Evolutionary conservation across 2,797 vertebrate species (phyloP), one percentile per base, ranked within the genome.

Genomic region (Euthynnus affinis): DNA sequence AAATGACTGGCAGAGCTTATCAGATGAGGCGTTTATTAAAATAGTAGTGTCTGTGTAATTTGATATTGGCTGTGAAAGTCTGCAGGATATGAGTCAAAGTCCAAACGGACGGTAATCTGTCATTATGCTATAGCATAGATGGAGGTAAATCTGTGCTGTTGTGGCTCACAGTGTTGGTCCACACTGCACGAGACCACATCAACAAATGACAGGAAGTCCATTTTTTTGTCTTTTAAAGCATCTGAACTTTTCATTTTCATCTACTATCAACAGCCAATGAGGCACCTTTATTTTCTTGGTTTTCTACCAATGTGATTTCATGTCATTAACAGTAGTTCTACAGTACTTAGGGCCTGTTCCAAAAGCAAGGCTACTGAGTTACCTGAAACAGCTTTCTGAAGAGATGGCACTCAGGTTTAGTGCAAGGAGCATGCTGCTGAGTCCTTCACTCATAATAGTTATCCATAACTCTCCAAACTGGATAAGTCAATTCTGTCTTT

Each of bases 11-110:
- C 56, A 63, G 60, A 40, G 37, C 42, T 61, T 62, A 78, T 72
- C 44, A 74, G 51, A 40, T 0, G 12, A 70, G 40, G 13, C 56
- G 12, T 65, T 62, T 55, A 67, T 74, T 74, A 71, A 71, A 66
- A 67, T 13, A 44, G n/a, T n/a, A 1, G 53, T 51, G 46, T 56
- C 9, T 9, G 29, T 49, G 18, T 71, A 25, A 52, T 75, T 63
- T 73, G 23, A 56, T 61, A 32, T 37, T 58, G 63, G 52, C 17
- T 18, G 29, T 60, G 37, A 51, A 51, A 66, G 20, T 56, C 15
- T 25, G 27, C 66, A 67, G 61, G 71, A 74, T 71, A 80, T 77
- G 74, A 80, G 25, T 63, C 42, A 23, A 46, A 51, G 20, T 48
- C 49, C 42, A 51, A 49, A 52, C 23, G 42, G 34, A 74, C 66